Percentiles rank a stretch among this genome's conserved stretches.
These are phyloP conservation scores for Glyptemys insculpta DNA, from an alignment of 2,797 vertebrate genomes.

Conservation along the genomic window DNA sequence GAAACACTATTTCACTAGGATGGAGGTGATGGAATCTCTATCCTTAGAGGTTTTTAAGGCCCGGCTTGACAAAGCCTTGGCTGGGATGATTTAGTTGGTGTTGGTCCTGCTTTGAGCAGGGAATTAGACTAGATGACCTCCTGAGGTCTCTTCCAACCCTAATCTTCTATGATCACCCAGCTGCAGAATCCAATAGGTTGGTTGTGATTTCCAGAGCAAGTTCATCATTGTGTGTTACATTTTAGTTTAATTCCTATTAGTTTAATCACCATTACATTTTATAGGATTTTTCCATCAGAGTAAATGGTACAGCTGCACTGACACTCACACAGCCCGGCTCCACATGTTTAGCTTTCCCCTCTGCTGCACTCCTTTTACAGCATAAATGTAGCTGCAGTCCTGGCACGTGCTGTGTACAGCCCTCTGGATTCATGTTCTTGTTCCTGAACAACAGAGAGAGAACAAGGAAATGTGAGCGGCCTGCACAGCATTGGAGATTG, in stretches of 20 bases:
- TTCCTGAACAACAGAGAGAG: not conserved
- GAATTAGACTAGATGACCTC: too few species aligned
- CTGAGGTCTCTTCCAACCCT: too few species aligned
- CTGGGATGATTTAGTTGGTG: too few species aligned
- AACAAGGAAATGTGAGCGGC: not conserved
- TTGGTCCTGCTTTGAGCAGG: too few species aligned
- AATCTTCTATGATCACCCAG: too few species aligned
- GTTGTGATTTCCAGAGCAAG: not conserved
- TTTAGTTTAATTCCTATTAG: not conserved
- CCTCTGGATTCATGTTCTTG: not conserved
- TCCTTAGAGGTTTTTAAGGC: too few species aligned
- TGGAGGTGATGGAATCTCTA: too few species aligned
- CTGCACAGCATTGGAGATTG: not conserved
- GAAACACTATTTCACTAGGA: too few species aligned
- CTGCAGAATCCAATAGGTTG: not conserved
- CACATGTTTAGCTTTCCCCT: not conserved
- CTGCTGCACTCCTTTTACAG: not conserved
- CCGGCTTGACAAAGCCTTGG: too few species aligned
- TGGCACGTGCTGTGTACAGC: not conserved
- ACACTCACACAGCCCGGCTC: not conserved
- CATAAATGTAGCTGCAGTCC: not conserved
- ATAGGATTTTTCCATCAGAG: not conserved
- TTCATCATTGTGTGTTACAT: not conserved
- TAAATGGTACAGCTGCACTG: not conserved
- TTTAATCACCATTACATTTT: not conserved